Evolutionary conservation across 2,888 invertebrate genomes (phyloP).

Genomic region (Rhingia rostrata): DNA sequence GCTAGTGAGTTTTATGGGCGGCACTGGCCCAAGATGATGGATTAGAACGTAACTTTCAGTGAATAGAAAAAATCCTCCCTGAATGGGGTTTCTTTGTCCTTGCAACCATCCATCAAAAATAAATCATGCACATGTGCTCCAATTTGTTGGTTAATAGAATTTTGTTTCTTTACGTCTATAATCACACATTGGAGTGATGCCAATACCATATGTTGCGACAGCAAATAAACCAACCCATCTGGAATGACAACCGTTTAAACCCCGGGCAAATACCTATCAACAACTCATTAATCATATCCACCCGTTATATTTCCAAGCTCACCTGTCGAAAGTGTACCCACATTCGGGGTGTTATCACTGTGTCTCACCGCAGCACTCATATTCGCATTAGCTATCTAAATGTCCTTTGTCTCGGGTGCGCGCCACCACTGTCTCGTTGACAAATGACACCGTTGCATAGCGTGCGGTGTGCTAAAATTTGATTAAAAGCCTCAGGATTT

Average conservation of each 20-base stretch:
- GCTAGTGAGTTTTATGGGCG: conserved; percentile 57
- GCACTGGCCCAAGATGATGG: conserved; percentile 37
- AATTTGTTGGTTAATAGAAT: too few relatives aligned
- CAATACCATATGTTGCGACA: neutral
- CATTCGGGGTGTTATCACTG: neutral
- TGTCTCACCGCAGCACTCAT: neutral
- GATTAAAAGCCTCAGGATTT: conserved; percentile 9
- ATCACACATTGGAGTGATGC: too few relatives aligned
- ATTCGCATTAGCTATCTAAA: conserved; percentile 14
- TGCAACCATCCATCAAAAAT: neutral
- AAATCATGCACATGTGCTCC: neutral
- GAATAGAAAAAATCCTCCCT: neutral
- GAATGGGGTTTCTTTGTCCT: neutral
- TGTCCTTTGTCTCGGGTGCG: conserved; percentile 1
- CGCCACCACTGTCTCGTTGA: neutral
- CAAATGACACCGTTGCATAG: neutral
- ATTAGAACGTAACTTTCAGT: conserved; percentile 12
- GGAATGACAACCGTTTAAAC: too few relatives aligned
- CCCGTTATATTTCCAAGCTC: neutral
- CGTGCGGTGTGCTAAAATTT: neutral
- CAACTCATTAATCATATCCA: conserved; percentile 8
- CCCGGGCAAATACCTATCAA: neutral
- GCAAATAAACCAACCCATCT: too few relatives aligned
- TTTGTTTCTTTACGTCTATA: too few relatives aligned
- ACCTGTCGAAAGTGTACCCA: conserved; percentile 19